Percentiles rank a stretch among this genome's conserved stretches.
phyloP scores from a whole-genome alignment of 2,113 vertebrate species.

The Mustelus asterias region DNA sequence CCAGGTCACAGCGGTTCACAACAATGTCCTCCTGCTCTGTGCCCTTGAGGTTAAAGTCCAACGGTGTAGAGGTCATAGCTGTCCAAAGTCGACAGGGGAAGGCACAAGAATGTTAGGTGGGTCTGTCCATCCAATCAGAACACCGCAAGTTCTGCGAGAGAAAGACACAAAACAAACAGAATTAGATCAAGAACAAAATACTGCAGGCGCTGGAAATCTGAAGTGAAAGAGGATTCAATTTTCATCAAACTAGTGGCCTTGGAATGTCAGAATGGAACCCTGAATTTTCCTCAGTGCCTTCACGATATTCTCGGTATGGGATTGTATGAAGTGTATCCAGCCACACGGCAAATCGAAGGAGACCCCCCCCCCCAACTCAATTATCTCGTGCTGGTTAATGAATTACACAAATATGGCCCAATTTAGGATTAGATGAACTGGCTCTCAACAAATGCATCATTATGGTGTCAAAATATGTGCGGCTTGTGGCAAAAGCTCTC shows the following conservation, averaged over 20 bases:
- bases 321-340: neutral
- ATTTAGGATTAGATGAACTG: neutral
- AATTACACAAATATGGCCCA: neutral
- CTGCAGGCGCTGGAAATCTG: neutral
- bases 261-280: neutral
- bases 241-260: neutral
- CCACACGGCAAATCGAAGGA: neutral
- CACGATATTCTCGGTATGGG: neutral
- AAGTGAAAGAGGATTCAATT: neutral
- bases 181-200: neutral
- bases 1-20: conserved; percentile 56
- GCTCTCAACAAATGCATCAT: neutral
- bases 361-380: neutral
- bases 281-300: neutral
- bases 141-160: neutral
- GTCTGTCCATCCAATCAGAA: neutral
- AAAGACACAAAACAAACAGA: neutral
- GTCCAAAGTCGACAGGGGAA: neutral
- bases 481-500: neutral
- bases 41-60: neutral
- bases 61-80: neutral
- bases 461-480: neutral
- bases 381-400: neutral
- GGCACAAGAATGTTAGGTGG: neutral
- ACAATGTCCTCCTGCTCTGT: neutral